Evolutionary conservation across 2,888 invertebrate species (phyloP), one percentile per base, ranked within the genome.

Genomic region (Sarcophaga variegata): DNA sequence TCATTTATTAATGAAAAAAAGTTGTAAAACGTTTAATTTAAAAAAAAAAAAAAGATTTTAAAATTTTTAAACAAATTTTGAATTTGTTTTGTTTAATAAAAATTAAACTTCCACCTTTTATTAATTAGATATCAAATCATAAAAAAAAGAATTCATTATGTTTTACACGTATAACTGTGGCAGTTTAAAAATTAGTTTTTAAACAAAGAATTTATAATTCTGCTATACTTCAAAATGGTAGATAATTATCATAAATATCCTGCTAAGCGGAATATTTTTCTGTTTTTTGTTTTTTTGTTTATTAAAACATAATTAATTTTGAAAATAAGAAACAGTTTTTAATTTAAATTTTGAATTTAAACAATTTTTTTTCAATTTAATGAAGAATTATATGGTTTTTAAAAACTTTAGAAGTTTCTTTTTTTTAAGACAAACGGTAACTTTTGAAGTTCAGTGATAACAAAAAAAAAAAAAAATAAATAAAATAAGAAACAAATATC

Each of bases 41-140:
- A 54, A 71, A 71, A 72, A 64, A 64, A 63, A 85, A 78, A 72
- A 64, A 72, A 69, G 81, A 47, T 66, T 74, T 69, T 62, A 22
- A 20, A 49, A 54, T 8, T 66, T 82, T 78, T 20, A 37, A 84
- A 83, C 78, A 87, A 83, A 84, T 83, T 83, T 83, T 45, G 5
- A 87, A 81, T 81, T 86, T 78, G 77, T 78, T 86, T 66, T 14
- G 25, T 14, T 17, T 14, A 54, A 54, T 54, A 14, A 3, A 3
- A 17, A 54, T 49, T 54, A 14, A 37, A 37, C 37, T 37, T 37
- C 37, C 37, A 37, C 37, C 37, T 37, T 37, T 37, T 37, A 37
- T 37, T 37, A 37, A 8, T 37, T 37, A 37, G 37, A 37, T 37
- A 37, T 37, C 37, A 37, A 37, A 37, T 37, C 54, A 54, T 17